Conservation (phyloP, 1,140 invertebrate genomes). For the Drosophila bipectinata region DNA sequence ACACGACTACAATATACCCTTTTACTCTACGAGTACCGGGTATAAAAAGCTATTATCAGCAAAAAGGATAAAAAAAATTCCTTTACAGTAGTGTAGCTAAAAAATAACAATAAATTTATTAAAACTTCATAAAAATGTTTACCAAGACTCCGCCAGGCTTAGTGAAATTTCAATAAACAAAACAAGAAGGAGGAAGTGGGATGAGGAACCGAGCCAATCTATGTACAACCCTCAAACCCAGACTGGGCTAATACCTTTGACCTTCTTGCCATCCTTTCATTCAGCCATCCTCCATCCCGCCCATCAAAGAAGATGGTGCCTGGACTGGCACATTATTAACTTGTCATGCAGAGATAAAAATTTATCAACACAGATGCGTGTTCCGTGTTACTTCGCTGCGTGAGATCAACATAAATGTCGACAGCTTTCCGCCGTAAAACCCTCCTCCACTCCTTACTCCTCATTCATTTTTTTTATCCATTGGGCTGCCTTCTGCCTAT, state of each 20-base stretch:
- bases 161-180: slow-evolving; percentile 68
- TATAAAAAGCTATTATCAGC: slow-evolving; percentile 60
- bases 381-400: slow-evolving; percentile 61
- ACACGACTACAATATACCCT: too few species aligned
- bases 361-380: slow-evolving; percentile 71
- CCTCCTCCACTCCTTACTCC: not conserved
- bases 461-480: slow-evolving; percentile 1
- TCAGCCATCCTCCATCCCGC: not conserved
- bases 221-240: slow-evolving; percentile 6
- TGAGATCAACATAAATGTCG: slow-evolving; percentile 71
- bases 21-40: too few species aligned
- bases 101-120: slow-evolving; percentile 80
- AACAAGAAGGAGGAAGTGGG: slow-evolving; percentile 17
- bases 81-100: slow-evolving; percentile 70
- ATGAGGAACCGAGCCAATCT: slow-evolving; percentile 23
- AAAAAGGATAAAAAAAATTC: slow-evolving; percentile 41
- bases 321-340: slow-evolving; percentile 80
- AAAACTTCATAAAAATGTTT: slow-evolving; percentile 58
- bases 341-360: slow-evolving; percentile 83
- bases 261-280: not conserved
- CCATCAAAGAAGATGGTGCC: slow-evolving; percentile 46
- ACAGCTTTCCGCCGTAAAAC: slow-evolving; percentile 32
- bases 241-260: not conserved
- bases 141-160: slow-evolving; percentile 15
- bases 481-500: not conserved